These are phyloP conservation scores for Lepidonotus clava DNA, from an alignment of 2,888 invertebrate genomes.

Conservation along the genomic window DNA sequence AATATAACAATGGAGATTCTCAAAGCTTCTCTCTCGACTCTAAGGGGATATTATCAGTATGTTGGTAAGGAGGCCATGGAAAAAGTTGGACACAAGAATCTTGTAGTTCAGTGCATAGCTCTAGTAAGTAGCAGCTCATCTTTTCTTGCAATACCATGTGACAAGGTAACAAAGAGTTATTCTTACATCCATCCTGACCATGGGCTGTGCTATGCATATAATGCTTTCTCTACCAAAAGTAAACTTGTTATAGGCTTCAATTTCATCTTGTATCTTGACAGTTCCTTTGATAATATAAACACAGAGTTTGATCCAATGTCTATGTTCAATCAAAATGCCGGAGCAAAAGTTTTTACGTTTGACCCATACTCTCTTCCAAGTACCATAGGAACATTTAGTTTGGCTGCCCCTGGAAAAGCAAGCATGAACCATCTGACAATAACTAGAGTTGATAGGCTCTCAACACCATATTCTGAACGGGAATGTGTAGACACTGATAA, in stretches of 20 bases:
- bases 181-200: not conserved
- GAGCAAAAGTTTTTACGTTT: not conserved
- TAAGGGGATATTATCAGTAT: not conserved
- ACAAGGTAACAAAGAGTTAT: not conserved
- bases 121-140: not conserved
- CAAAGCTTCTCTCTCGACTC: not conserved
- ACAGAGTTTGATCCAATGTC: not conserved
- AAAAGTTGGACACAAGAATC: not conserved
- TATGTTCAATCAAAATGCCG: not conserved
- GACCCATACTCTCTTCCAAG: not conserved
- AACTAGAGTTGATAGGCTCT: not conserved
- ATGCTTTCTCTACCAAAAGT: not conserved
- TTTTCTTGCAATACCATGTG: not conserved
- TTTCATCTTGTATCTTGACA: not conserved
- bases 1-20: too few species aligned
- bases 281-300: not conserved
- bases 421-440: not conserved
- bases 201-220: not conserved
- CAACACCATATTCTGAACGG: not conserved
- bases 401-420: not conserved
- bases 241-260: not conserved
- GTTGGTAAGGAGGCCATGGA: not conserved
- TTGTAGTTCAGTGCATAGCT: not conserved
- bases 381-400: not conserved
- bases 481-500: not conserved